Evolutionary conservation across 1,140 invertebrate species (phyloP).

Genomic region (Apis dorsata): DNA sequence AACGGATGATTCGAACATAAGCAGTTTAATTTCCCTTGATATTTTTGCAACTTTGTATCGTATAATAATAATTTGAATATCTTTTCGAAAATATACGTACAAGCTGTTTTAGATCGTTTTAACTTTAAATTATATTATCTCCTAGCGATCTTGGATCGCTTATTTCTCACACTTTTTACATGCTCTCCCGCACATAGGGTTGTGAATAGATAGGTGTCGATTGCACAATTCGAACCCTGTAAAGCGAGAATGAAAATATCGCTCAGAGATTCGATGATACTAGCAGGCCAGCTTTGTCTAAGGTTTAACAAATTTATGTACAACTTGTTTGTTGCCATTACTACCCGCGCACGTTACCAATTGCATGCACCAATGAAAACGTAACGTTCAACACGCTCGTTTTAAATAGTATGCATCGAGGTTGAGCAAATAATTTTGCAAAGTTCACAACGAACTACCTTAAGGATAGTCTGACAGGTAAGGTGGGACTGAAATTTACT

Average conservation of each 20-base stretch:
- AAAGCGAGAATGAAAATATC: constrained; percentile 23
- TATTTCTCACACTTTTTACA: constrained; percentile 17
- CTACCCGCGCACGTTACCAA: background rate
- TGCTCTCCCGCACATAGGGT: constrained; percentile 19
- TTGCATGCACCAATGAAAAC: constrained; percentile 2
- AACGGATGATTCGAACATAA: too few species aligned
- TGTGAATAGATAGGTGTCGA: background rate
- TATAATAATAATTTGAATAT: too few species aligned
- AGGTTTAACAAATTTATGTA: constrained; percentile 26
- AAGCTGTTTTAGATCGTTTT: constrained; percentile 21
- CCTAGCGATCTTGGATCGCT: background rate
- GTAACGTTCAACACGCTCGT: background rate
- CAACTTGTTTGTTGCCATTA: constrained; percentile 3
- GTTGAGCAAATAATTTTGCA: constrained; percentile 16
- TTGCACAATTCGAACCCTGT: constrained; percentile 15
- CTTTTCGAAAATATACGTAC: constrained; percentile 12
- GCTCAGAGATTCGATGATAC: constrained; percentile 26
- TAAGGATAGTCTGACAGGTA: background rate
- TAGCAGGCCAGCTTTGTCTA: constrained; percentile 4
- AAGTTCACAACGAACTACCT: constrained; percentile 13
- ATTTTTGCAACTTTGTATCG: too few species aligned
- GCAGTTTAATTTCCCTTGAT: too few species aligned
- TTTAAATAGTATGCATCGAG: background rate
- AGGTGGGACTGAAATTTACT: background rate
- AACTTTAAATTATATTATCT: constrained; percentile 26